Evolutionary conservation across 2,888 invertebrate species (phyloP).

Genomic region (Nomada flava): DNA sequence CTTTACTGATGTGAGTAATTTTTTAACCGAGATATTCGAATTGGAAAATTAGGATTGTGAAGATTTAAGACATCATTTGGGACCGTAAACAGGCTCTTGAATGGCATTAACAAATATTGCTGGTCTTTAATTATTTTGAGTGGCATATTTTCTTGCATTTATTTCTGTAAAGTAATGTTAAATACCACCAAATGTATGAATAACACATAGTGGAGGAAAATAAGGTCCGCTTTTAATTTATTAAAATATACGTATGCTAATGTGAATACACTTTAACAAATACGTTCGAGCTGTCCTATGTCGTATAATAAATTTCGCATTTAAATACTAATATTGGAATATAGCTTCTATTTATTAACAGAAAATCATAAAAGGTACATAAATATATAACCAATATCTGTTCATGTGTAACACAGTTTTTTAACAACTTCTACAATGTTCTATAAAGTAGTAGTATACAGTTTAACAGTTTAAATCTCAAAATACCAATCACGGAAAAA

Average conservation of each 20-base stretch:
- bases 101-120: no score
- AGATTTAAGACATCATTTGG: no score
- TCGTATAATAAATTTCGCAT: background rate
- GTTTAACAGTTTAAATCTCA: no score
- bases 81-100: no score
- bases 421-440: no score
- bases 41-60: no score
- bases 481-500: no score
- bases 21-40: no score
- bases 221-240: constrained; percentile 12
- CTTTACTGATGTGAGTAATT: no score
- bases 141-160: constrained; percentile 3
- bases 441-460: no score
- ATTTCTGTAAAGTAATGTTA: constrained; percentile 5
- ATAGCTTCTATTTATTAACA: background rate
- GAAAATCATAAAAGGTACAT: background rate
- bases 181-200: constrained; percentile 3
- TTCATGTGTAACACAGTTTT: no score
- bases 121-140: background rate
- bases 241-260: constrained; percentile 11
- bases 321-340: background rate
- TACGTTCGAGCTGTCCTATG: background rate
- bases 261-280: constrained; percentile 8
- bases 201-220: constrained; percentile 1
- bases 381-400: background rate